phyloP scores from a whole-genome alignment of 35 echinoderm and acorn worm genomes.

The Strongylocentrotus purpuratus region DNA sequence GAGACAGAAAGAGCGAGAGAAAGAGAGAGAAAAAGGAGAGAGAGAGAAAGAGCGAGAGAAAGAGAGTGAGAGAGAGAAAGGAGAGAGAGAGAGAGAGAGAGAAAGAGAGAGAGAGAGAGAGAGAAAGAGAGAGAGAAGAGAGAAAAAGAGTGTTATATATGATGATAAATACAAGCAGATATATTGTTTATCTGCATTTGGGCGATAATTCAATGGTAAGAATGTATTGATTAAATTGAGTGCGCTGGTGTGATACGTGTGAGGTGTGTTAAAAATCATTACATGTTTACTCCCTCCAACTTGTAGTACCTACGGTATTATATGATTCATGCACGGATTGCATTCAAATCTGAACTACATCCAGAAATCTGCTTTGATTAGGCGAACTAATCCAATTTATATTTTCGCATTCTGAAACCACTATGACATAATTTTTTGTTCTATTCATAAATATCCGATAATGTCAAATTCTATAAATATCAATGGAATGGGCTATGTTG shows the following conservation, averaged over 20 bases:
- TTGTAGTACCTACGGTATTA: not conserved
- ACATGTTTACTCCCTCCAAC: not conserved
- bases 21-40: not conserved
- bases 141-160: not conserved
- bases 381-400: no score
- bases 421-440: no score
- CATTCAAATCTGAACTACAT: not conserved
- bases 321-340: not conserved
- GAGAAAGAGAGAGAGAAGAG: not conserved
- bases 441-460: no score
- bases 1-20: no score
- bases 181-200: not conserved
- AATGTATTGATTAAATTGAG: slow-evolving; percentile 11
- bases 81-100: not conserved
- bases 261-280: not conserved
- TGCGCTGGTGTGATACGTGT: not conserved
- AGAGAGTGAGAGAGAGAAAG: not conserved
- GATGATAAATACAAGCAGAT: not conserved
- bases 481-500: no score
- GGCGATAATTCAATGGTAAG: not conserved
- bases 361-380: no score
- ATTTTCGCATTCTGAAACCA: no score
- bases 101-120: not conserved
- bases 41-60: not conserved
- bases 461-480: no score